Evolutionary conservation across 2,113 vertebrate species (phyloP), one percentile per base, ranked within the genome.

Genomic region (Cavia aperea): DNA sequence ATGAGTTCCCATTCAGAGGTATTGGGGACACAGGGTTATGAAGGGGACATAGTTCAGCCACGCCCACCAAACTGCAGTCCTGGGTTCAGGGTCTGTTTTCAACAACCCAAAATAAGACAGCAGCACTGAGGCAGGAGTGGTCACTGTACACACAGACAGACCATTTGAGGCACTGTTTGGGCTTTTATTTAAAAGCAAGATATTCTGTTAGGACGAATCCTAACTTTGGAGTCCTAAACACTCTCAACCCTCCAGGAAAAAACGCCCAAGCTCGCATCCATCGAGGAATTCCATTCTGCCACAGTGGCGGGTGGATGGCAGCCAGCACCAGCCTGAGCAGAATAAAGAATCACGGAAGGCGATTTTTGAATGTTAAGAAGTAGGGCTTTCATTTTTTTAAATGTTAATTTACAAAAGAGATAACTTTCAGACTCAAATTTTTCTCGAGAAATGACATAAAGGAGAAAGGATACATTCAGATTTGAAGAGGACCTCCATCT

Each of bases 281-380:
- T 10, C 1, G 43, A 68, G 43, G 86, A 70, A 36, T 6, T 43
- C 24, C 0, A 4, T 24, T 39, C 13, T 4, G 3, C 29, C 39
- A 2, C 0, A 58, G 1, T 2, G 0, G 18, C 7, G n/a, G 54
- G 19, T 39, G 29, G 87, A 10, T 3, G 0, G 16, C 4, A 66
- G 16, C 21, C 0, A 14, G 13, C 36, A 21, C 54, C 60, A 31
- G 4, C 18, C 4, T 7, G 14, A n/a, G 33, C 18, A 49, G 49
- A 60, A 31, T 29, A 19, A 39, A 73, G 51, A 24, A 36, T 31
- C 4, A 4, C 81, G 39, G 65, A 78, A 78, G 72, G 18, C 13
- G 39, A n/a, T 26, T 56, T 56, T 43, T 62, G 82, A 81, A 70
- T 66, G 46, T 29, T 39, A 84, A 39, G 49, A 85, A 72, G 49